Base-by-base conservation (phyloP, 35 echinoderm and acorn worm genomes). In the Amphiura filiformis region DNA sequence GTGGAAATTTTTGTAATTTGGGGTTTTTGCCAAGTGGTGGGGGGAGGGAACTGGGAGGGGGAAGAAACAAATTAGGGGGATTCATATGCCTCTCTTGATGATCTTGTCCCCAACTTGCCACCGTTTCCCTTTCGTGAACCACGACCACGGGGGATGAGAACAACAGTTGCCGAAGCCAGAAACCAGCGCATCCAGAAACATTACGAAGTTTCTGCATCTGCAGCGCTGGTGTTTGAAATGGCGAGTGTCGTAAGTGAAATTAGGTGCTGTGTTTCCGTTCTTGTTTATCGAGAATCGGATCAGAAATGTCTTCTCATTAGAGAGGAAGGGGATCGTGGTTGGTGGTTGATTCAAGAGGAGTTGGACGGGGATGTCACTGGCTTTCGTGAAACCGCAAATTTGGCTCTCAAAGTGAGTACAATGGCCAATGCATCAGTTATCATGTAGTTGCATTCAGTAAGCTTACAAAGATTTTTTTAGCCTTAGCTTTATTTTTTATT, bases 191-290 rank as follows among this genome's bases (percentile, higher is more conserved):
- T 52, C 7, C 44, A 11, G 44, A 11, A 52, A 7, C 20, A 20
- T 20, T 7, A 52, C 20, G 7, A 20, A 52, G 20, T 11, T 52
- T 7, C 20, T 52, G 44, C 7, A 11, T 11, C 44, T 52, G 44
- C 44, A 52, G 7, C 44, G 20, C 44, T 11, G 20, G 20, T 11
- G n/a, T n/a, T n/a, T n/a, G n/a, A n/a, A n/a, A n/a, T n/a, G 41
- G 41, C 41, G 41, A 47, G 41, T 47, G 41, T 47, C 61, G 26
- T 70, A 4, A 70, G 61, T 30, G 28, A 70, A 70, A 70, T 70
- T 18, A 70, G 61, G 61, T 70, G 61, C 61, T 70, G 61, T n/a
- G 61, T 70, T 70, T 70, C 61, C 4, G 61, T 70, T n/a, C 61
- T 70, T 26, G 61, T 70, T 70, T 70, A 26, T 70, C 61, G 61